Base-by-base conservation (phyloP, 2,888 invertebrate genomes). In the Monopis laevigella region DNA sequence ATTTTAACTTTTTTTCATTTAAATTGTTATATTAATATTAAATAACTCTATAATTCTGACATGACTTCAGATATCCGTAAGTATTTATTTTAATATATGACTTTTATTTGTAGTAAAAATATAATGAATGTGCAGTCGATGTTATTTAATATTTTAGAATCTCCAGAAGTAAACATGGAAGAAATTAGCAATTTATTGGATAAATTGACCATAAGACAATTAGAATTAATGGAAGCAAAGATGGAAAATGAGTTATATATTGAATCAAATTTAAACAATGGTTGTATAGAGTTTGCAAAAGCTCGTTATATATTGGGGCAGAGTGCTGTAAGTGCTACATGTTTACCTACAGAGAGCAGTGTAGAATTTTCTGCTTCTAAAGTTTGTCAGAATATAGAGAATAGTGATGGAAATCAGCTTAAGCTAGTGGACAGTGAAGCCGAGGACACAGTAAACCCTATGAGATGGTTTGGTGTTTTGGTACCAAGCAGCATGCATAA, bases 381-480 rank as follows among this genome's bases (percentile, higher is more conserved):
- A 16, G 44, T 65, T 24, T 75, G 74, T 51, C 59, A 70, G 47
- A 57, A 56, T 4, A 54, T 61, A n/a, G 71, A 74, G 24, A 74
- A 73, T 39, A 66, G 70, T 54, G 70, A 75, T 48, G 65, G 54
- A 47, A 82, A 56, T 61, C 81, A 58, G 55, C 73, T 53, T 65
- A 65, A 65, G 48, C 53, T 72, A 2, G 44, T 62, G 36, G 66
- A 74, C 43, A 69, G 60, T 47, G 53, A 55, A 42, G 51, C 55
- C 11, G 61, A 63, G 12, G 56, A 61, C 36, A 69, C 54, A 38
- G 66, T 59, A 26, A 86, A 95, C 62, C 93, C 95, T 0, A 61
- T 94, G 19, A 87, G 86, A 48, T 94, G 93, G 93, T 96, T 95
- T 74, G 94, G 94, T 8, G 85, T 93, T 27, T 67, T 96, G 24